Evolutionary conservation across 2,888 invertebrate genomes (phyloP).

Genomic region (Pachliopta kotzebuea): DNA sequence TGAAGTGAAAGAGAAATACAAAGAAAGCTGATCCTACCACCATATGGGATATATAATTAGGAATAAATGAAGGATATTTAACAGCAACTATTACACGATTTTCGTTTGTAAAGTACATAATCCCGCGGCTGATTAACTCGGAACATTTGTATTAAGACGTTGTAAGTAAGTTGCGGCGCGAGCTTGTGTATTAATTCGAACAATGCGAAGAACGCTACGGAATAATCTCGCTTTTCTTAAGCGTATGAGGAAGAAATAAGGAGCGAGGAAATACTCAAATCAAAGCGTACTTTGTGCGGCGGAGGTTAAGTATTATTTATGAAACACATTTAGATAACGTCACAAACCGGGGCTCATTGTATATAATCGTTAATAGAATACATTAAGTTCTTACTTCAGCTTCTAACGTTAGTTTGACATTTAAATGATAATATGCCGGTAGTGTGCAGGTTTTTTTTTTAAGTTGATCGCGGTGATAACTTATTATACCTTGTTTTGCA

Average conservation of each 20-base stretch:
- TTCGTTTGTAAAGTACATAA: no score
- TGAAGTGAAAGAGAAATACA: no score
- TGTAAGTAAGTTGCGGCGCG: background rate
- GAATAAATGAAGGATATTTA: no score
- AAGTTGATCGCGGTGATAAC: background rate
- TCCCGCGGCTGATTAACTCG: background rate
- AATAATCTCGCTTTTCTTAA: slow-evolving; percentile 22
- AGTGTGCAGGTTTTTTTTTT: background rate
- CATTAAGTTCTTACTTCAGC: slow-evolving; percentile 20
- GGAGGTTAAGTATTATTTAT: slow-evolving; percentile 29
- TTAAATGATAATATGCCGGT: slow-evolving; percentile 11
- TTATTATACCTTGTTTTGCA: background rate
- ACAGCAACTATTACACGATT: no score
- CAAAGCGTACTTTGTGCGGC: slow-evolving; percentile 23
- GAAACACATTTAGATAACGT: slow-evolving; percentile 27
- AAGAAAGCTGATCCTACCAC: no score
- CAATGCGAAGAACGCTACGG: slow-evolving; percentile 4
- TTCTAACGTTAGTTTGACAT: slow-evolving; percentile 16
- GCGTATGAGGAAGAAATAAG: slow-evolving; percentile 27
- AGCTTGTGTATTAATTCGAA: background rate
- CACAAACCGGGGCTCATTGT: slow-evolving; percentile 23
- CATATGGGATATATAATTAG: no score
- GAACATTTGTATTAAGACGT: background rate
- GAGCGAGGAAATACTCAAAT: slow-evolving; percentile 28
- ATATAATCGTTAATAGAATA: slow-evolving; percentile 24